phyloP scores from a whole-genome alignment of 2,888 invertebrate genomes.

The Limnephilus marmoratus region DNA sequence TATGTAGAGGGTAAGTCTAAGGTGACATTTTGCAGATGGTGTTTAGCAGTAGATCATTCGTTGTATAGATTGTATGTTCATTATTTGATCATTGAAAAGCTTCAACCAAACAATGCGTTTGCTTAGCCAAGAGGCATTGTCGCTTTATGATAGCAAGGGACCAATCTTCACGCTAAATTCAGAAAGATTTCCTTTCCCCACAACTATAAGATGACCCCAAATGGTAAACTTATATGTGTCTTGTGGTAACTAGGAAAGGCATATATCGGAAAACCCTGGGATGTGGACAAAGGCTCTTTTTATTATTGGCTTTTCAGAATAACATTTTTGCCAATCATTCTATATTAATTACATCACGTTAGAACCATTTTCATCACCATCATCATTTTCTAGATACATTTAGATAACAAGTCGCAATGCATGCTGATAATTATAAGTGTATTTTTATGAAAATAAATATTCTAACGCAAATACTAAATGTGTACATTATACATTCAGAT shows the following conservation, averaged over 20 bases:
- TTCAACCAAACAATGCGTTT: constrained; percentile 23
- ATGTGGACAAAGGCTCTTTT: constrained; percentile 11
- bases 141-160: background rate
- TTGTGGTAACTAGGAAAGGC: background rate
- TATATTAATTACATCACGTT: background rate
- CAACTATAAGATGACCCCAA: background rate
- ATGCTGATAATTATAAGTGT: constrained; percentile 5
- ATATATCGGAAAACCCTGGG: constrained; percentile 7
- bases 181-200: background rate
- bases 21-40: constrained; percentile 35
- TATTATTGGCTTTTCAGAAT: constrained; percentile 15
- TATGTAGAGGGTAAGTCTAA: constrained; percentile 52
- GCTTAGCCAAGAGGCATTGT: constrained; percentile 21
- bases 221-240: constrained; percentile 15
- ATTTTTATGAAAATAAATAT: no score
- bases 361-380: constrained; percentile 21
- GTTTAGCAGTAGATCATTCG: constrained; percentile 54
- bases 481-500: no score
- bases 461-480: no score
- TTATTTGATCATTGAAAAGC: constrained; percentile 23
- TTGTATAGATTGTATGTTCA: constrained; percentile 38
- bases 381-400: constrained; percentile 20
- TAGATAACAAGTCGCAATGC: constrained; percentile 28
- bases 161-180: background rate
- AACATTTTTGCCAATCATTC: constrained; percentile 13